These are phyloP conservation scores for Caerostris extrusa DNA, from an alignment of 1,140 invertebrate genomes.

Conservation along the genomic window DNA sequence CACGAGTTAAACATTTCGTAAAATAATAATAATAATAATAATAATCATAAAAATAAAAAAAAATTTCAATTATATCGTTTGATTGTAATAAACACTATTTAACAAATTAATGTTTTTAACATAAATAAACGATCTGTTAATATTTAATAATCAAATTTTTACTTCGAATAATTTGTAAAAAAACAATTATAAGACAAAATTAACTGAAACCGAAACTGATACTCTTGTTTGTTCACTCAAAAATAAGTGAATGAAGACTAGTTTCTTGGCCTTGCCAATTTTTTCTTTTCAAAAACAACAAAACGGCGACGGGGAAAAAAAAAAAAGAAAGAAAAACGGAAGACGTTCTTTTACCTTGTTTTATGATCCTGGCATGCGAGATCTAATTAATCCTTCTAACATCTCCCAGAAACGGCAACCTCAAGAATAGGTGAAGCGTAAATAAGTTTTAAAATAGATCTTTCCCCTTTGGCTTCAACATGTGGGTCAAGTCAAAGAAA, in stretches of 20 bases:
- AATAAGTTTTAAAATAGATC: conserved; percentile 38
- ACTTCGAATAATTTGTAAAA: too few relatives aligned
- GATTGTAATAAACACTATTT: too few relatives aligned
- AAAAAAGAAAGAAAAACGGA: not conserved
- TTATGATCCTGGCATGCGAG: not conserved
- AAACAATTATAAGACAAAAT: not conserved
- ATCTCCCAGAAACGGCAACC: not conserved
- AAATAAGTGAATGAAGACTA: not conserved
- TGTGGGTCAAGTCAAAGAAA: conserved; percentile 24
- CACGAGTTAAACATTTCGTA: too few relatives aligned
- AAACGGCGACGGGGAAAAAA: not conserved
- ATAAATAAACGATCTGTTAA: too few relatives aligned
- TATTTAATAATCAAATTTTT: too few relatives aligned
- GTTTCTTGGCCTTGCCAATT: not conserved
- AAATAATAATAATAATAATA: too few relatives aligned
- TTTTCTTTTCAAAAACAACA: not conserved
- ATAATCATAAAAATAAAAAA: too few relatives aligned
- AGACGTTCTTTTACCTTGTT: conserved; percentile 22
- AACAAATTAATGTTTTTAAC: too few relatives aligned
- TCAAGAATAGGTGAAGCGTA: conserved; percentile 21
- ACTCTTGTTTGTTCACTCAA: not conserved
- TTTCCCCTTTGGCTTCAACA: not conserved
- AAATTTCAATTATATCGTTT: too few relatives aligned
- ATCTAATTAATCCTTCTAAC: conserved; percentile 13
- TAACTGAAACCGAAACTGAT: not conserved